Evolutionary conservation across 2,797 vertebrate species (phyloP), one percentile per base, ranked within the genome.

Genomic region (Sebastes iracundus): DNA sequence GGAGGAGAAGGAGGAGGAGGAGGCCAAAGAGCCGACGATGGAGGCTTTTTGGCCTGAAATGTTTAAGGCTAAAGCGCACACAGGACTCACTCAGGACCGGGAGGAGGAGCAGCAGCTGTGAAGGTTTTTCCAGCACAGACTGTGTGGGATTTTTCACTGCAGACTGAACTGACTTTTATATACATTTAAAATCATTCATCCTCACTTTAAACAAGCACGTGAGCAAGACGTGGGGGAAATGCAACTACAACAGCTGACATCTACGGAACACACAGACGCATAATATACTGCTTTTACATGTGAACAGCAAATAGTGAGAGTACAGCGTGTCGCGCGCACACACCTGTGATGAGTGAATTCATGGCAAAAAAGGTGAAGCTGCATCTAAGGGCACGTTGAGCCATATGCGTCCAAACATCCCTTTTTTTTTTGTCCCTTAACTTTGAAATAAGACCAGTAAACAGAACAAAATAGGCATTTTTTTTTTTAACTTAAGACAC

Each of bases 401-500:
- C 82, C 53, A 52, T 38, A 33, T 30, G 32, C 5, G 30, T 85
- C 75, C 85, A 73, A 75, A 83, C 59, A 77, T 84, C 86, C 68
- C 75, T 58, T 76, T 82, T 76, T 76, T 81, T 32, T 42, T 30
- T 25, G 55, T 85, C 82, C 72, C 67, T 71, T 11, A 55, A 52
- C 77, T 81, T 84, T 42, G 49, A 88, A 88, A 74, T 70, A 89
- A 88, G 68, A 87, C 52, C 32, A 77, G 68, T 69, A 69, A 88
- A 90, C 46, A 62, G 27, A 87, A 74, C 4, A 49, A 25, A 77
- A 80, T 32, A 92, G 91, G 88, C 90, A 92, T 38, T 38, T 38
- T 14, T 38, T 84, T 88, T 83, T 88, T 83, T 12, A 78, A 89
- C 66, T 86, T 92, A 94, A 93, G 92, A 94, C 91, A 92, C 55